A percentile compares a stretch with the other conserved stretches of the same genome.
Evolutionary conservation across 2,797 vertebrate species (phyloP).

Genomic region (Falco berigora): DNA sequence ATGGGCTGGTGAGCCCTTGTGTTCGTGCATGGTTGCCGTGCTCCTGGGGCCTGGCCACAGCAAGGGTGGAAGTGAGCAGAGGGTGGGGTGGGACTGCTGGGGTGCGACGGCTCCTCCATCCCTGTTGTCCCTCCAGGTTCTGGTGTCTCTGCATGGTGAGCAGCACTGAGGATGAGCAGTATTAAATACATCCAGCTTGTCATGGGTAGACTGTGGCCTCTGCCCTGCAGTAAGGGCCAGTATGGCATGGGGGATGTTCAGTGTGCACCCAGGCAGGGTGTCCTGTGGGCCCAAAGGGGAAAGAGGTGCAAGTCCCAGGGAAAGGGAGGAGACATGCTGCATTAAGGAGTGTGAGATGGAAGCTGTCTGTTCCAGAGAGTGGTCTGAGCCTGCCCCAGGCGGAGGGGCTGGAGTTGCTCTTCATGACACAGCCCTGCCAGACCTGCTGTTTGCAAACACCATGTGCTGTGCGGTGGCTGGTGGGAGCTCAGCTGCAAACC

Average conservation of each 20-base stretch:
- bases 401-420: fast-evolving
- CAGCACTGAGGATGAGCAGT: background rate
- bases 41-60: background rate
- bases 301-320: background rate
- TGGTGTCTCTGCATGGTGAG: background rate
- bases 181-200: background rate
- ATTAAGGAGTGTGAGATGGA: background rate
- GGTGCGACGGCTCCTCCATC: background rate
- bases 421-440: background rate
- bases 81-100: background rate
- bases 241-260: fast-evolving
- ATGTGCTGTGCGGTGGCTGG: too few relatives aligned
- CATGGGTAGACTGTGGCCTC: background rate
- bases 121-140: background rate
- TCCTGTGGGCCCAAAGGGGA: background rate
- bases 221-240: background rate
- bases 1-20: slow-evolving; percentile 15
- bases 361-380: background rate
- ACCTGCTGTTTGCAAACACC: background rate
- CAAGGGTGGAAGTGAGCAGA: background rate
- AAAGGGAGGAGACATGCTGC: background rate
- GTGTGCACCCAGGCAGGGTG: background rate
- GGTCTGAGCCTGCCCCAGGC: background rate
- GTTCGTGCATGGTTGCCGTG: fast-evolving
- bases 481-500: background rate